Conservation (phyloP, 1,140 invertebrate species). For the Antheraea pernyi region DNA sequence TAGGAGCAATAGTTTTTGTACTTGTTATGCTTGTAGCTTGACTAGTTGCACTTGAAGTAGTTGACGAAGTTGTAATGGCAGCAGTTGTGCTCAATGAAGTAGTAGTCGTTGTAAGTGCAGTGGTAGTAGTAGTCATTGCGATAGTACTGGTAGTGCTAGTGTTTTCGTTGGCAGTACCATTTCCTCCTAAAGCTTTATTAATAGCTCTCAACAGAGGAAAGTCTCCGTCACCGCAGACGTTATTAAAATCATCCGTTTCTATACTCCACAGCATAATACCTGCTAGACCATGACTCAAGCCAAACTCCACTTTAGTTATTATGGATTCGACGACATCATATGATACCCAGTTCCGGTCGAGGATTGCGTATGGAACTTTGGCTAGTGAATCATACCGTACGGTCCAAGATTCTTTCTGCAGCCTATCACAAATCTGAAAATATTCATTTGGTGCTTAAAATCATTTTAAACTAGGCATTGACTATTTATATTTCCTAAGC, state of each 20-base stretch:
- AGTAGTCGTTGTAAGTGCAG: neutral
- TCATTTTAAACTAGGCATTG: no score
- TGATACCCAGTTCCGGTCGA: slow-evolving; percentile 85
- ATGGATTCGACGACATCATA: slow-evolving; percentile 84
- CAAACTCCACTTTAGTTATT: slow-evolving; percentile 79
- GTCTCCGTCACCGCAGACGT: slow-evolving; percentile 75
- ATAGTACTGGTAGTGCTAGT: neutral
- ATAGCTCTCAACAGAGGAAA: slow-evolving; percentile 71
- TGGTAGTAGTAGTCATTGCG: no score
- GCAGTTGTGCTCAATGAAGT: neutral
- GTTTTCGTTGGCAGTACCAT: neutral
- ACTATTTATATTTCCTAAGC: no score
- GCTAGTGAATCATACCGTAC: slow-evolving; percentile 38
- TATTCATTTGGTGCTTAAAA: slow-evolving; percentile 4
- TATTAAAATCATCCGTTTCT: slow-evolving; percentile 86
- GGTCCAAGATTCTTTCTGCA: slow-evolving; percentile 50
- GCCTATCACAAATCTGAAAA: slow-evolving; percentile 53
- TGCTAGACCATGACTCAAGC: slow-evolving; percentile 75
- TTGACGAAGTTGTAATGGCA: no score
- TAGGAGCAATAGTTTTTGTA: slow-evolving; percentile 4
- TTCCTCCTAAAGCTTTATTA: slow-evolving; percentile 38
- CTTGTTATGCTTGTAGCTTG: neutral
- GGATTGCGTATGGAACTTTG: slow-evolving; percentile 83
- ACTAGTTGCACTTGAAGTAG: neutral
- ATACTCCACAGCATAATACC: slow-evolving; percentile 88